Evolutionary conservation across 1,140 invertebrate genomes (phyloP).

Genomic region (Heliconius congener): DNA sequence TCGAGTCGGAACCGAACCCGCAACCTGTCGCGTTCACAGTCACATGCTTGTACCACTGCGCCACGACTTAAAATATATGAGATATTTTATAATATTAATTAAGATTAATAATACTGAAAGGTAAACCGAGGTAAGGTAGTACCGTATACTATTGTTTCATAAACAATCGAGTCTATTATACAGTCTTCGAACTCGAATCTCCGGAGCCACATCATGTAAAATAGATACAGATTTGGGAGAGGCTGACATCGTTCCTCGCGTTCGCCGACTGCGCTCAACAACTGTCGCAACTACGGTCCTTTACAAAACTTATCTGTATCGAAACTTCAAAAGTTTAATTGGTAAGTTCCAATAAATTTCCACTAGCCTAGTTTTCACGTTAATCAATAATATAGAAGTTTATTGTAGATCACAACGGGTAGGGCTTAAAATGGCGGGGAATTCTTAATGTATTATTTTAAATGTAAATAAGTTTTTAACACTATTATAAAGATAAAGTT

Average conservation of each 20-base stretch:
- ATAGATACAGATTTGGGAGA: conserved; percentile 34
- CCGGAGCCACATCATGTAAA: conserved; percentile 32
- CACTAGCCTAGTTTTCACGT: conserved; percentile 8
- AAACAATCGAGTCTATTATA: conserved; percentile 22
- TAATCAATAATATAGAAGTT: conserved; percentile 7
- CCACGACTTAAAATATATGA: too few species aligned
- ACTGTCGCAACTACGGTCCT: conserved; percentile 32
- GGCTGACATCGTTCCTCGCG: conserved; percentile 9
- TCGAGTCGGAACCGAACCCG: too few species aligned
- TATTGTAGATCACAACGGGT: neutral
- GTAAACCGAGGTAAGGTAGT: too few species aligned
- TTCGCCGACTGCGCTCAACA: conserved; percentile 24
- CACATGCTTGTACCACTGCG: too few species aligned
- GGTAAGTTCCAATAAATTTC: conserved; percentile 36
- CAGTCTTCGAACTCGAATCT: conserved; percentile 25
- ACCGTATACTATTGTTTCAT: neutral
- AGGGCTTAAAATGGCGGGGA: neutral
- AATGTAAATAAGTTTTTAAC: too few species aligned
- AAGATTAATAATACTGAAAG: neutral
- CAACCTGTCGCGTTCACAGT: too few species aligned
- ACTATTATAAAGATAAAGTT: too few species aligned
- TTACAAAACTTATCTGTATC: conserved; percentile 37
- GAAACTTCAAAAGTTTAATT: conserved; percentile 35
- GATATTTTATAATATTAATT: too few species aligned
- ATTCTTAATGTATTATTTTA: neutral